Evolutionary conservation across 2,888 invertebrate species (phyloP), one percentile per base, ranked within the genome.

Genomic region (Unio pictorum): DNA sequence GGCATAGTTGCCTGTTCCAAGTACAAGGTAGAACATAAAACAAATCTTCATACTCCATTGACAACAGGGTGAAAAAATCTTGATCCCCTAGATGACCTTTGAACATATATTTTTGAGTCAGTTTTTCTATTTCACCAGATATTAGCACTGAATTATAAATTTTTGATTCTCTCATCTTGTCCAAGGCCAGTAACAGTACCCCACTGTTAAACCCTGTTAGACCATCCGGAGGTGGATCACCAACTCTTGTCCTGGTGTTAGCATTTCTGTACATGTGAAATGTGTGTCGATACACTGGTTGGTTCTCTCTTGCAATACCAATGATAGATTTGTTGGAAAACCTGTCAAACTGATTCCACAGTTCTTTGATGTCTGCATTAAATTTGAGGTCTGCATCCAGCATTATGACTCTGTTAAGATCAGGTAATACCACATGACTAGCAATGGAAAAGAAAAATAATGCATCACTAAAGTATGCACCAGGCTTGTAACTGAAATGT

Each of bases 1-100:
- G 93, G 86, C 95, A 95, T 69, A 95, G 89, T 87, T 95, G 95
- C 65, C 95, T 91, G 89, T 95, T 95, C 93, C 95, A 95, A 6
- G 93, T 92, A 86, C 95, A 95, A 72, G 94, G 93, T 61, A 95
- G 89, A 20, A 93, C 92, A 87, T 94, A 93, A 83, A 95, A 94
- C 62, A 95, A 89, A 75, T 94, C 92, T 11, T 94, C 94, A 81
- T 93, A 91, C 83, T 95, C 94, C 79, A 93, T 92, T 17, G 93
- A 93, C 17, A 95, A 84, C 55, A 95, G 89, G 0, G 94, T 94
- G 86, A 94, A 95, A 89, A 94, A 94, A 90, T 95, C 95, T 89
- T 95, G 95, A 89, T 95, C 95, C 1, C 95, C 95, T 54, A 95
- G 91, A 88, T 95, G 94, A 28, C 89, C 90, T 75, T 87, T 84